Conservation (phyloP, 1,140 invertebrate species). For the Drosophila pallidifrons region DNA sequence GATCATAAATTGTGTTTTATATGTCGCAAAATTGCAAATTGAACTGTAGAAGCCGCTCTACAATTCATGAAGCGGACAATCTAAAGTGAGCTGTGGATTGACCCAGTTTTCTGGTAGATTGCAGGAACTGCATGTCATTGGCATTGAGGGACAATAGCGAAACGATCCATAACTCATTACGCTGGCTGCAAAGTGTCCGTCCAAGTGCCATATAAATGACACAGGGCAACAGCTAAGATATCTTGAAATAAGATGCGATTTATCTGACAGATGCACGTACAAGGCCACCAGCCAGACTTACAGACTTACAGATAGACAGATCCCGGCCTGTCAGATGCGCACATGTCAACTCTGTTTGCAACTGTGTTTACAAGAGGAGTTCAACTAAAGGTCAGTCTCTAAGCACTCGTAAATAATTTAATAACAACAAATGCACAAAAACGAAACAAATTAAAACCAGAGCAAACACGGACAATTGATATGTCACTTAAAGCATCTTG, state of each 20-base stretch:
- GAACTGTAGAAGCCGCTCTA: neutral
- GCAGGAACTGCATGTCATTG: conserved; percentile 39
- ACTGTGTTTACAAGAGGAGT: conserved; percentile 16
- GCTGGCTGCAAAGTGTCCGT: conserved; percentile 19
- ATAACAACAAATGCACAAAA: conserved; percentile 33
- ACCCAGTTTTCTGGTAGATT: conserved; percentile 31
- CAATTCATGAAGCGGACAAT: conserved; percentile 8
- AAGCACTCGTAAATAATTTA: conserved; percentile 62
- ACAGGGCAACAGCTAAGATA: conserved; percentile 16
- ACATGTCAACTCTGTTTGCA: conserved; percentile 17
- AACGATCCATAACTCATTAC: conserved; percentile 43
- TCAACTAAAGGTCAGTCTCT: conserved; percentile 44
- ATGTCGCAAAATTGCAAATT: neutral
- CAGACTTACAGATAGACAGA: neutral
- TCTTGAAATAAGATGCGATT: conserved; percentile 32
- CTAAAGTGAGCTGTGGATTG: conserved; percentile 28
- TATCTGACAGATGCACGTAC: conserved; percentile 40
- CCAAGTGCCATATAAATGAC: conserved; percentile 16
- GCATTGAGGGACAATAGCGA: conserved; percentile 24
- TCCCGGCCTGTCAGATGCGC: conserved; percentile 15
- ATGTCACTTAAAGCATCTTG: conserved; percentile 53
- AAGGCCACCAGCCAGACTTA: conserved; percentile 9
- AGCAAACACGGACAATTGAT: conserved; percentile 40
- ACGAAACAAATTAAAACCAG: conserved; percentile 26
- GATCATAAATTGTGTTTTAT: conserved; percentile 16